Percentiles rank a stretch among this genome's conserved stretches.
Evolutionary conservation across 2,113 vertebrate species (phyloP).

Genomic region (Hemichromis elongatus): DNA sequence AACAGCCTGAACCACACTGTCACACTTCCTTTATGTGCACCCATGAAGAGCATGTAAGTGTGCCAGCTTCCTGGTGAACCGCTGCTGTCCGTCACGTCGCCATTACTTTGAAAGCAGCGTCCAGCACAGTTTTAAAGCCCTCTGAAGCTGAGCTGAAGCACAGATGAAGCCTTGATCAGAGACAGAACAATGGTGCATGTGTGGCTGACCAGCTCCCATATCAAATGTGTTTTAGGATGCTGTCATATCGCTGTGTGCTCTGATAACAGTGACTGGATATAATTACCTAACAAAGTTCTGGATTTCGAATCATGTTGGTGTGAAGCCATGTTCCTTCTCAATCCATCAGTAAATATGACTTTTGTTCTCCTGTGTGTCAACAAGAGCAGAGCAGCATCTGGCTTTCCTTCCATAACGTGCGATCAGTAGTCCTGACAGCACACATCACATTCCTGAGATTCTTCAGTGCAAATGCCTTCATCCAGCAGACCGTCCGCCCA

Average conservation of each 20-base stretch:
- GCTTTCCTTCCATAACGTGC: not conserved
- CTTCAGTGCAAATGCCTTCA: not conserved
- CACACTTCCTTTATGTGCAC: not conserved
- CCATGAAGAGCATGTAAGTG: not conserved
- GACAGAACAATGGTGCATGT: not conserved
- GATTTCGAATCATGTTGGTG: not conserved
- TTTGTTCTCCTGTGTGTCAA: not conserved
- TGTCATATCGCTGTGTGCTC: not conserved
- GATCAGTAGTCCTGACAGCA: not conserved
- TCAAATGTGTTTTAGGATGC: not conserved
- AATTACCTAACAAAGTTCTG: not conserved
- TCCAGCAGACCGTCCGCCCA: not conserved
- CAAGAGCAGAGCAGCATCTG: not conserved
- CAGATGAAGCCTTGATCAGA: not conserved
- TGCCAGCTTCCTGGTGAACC: not conserved
- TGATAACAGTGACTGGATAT: not conserved
- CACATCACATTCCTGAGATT: not conserved
- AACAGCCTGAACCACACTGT: not conserved
- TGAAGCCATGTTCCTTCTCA: not conserved
- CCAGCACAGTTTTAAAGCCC: not conserved
- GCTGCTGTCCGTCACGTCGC: not conserved
- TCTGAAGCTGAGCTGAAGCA: not conserved
- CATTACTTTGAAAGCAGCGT: not conserved
- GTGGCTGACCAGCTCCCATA: not conserved
- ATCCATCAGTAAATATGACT: not conserved